Percentiles rank a stretch among this genome's conserved stretches.
Evolutionary conservation across 1,140 invertebrate species (phyloP).

Genomic region (Megalopta genalis): DNA sequence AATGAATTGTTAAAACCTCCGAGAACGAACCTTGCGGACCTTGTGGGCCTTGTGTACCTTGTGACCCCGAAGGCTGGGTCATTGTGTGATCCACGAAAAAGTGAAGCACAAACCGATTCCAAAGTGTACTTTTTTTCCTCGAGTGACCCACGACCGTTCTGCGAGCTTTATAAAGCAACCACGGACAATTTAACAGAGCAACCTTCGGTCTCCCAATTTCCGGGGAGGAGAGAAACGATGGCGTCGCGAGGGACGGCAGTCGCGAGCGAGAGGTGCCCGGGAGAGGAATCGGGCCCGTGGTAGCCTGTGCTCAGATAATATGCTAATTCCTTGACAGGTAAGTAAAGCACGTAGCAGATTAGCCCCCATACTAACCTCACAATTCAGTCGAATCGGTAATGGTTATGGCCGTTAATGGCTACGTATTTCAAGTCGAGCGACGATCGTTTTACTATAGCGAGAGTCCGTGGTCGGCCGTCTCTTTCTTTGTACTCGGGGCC

Average conservation of each 20-base stretch:
- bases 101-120: no score
- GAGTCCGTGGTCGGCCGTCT: conserved; percentile 20
- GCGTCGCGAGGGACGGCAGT: conserved; percentile 1
- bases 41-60: no score
- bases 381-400: conserved; percentile 76
- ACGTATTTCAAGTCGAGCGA: conserved; percentile 71
- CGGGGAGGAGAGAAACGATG: background rate
- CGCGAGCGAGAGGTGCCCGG: conserved; percentile 37
- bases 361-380: conserved; percentile 57
- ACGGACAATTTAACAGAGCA: no score
- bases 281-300: conserved; percentile 49
- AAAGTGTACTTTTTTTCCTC: no score
- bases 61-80: no score
- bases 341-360: conserved; percentile 66
- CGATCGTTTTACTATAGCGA: conserved; percentile 54
- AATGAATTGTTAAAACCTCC: no score
- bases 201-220: no score
- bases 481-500: conserved; percentile 47
- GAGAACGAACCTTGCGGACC: no score
- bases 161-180: no score
- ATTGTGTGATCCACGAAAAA: no score
- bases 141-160: no score
- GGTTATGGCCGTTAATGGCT: conserved; percentile 78
- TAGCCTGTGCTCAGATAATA: conserved; percentile 59
- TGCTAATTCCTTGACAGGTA: conserved; percentile 67